Conservation (phyloP, 2,113 vertebrate genomes). For the Spea bombifrons region DNA sequence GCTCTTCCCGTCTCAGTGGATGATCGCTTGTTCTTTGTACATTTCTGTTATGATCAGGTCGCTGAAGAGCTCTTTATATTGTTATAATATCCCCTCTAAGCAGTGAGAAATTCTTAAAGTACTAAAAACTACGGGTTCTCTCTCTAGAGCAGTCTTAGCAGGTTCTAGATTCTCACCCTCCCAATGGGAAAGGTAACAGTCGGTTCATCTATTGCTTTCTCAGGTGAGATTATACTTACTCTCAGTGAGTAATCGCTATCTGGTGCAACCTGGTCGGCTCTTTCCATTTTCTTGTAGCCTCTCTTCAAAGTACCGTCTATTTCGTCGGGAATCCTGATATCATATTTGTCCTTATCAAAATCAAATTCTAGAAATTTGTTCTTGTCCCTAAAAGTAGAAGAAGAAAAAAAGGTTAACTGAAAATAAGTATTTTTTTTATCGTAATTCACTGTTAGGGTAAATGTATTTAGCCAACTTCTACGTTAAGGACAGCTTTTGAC, state of each 20-base stretch:
- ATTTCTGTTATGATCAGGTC: too few relatives aligned
- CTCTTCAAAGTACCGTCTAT: slow-evolving; percentile 64
- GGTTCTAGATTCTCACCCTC: too few relatives aligned
- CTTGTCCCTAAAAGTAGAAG: slow-evolving; percentile 67
- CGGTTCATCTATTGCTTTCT: background rate
- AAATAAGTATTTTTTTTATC: background rate
- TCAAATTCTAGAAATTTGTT: slow-evolving; percentile 80
- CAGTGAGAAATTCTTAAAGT: too few relatives aligned
- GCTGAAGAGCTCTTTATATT: too few relatives aligned
- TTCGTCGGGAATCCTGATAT: slow-evolving; percentile 85
- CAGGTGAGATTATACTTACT: slow-evolving; percentile 55
- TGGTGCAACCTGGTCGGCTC: slow-evolving; percentile 69
- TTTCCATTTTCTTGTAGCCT: slow-evolving; percentile 69
- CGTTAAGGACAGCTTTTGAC: too few relatives aligned
- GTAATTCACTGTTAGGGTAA: too few relatives aligned
- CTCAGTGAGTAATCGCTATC: slow-evolving; percentile 79
- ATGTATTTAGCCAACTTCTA: too few relatives aligned
- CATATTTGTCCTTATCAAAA: slow-evolving; percentile 81
- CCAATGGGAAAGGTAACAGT: background rate
- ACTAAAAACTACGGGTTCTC: too few relatives aligned
- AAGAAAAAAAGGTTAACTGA: background rate
- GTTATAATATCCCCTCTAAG: too few relatives aligned
- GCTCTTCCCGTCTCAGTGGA: too few relatives aligned
- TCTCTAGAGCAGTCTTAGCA: too few relatives aligned
- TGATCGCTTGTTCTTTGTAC: too few relatives aligned